A percentile compares a stretch with the other conserved stretches of the same genome.
phyloP scores from a whole-genome alignment of 2,888 invertebrate species.

The Cremastinae sp. region DNA sequence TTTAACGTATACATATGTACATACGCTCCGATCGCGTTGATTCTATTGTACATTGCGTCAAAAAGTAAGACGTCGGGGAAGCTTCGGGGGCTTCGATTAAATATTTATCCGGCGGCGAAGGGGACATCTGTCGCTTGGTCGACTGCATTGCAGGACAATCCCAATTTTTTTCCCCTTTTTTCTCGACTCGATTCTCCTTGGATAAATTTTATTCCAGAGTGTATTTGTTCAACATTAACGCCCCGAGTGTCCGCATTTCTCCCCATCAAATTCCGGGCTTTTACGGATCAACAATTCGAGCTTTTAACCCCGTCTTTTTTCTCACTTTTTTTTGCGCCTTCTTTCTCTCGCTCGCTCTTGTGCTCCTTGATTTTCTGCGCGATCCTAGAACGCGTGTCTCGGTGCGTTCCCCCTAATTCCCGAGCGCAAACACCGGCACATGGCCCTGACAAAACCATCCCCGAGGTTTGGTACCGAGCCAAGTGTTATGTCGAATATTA shows the following conservation, averaged over 20 bases:
- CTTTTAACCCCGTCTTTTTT: background rate
- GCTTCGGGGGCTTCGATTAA: conserved; percentile 73
- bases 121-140: conserved; percentile 76
- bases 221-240: conserved; percentile 79
- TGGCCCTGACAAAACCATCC: conserved; percentile 63
- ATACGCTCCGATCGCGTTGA: too few species aligned
- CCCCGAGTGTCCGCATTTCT: conserved; percentile 61
- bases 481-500: conserved; percentile 70
- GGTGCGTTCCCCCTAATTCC: conserved; percentile 1
- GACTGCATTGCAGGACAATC: conserved; percentile 26
- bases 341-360: too few species aligned
- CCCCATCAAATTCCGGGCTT: conserved; percentile 49
- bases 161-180: background rate
- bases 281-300: conserved; percentile 39
- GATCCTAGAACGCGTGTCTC: conserved; percentile 27
- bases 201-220: conserved; percentile 77
- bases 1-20: too few species aligned
- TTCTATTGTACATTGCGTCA: conserved; percentile 39
- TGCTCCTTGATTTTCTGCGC: conserved; percentile 28
- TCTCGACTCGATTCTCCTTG: conserved; percentile 63
- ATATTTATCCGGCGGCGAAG: conserved; percentile 77
- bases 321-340: too few species aligned
- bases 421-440: conserved; percentile 70
- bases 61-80: conserved; percentile 20
- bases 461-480: conserved; percentile 68